phyloP scores from a whole-genome alignment of 1,140 invertebrate genomes.

The Portunus trituberculatus region DNA sequence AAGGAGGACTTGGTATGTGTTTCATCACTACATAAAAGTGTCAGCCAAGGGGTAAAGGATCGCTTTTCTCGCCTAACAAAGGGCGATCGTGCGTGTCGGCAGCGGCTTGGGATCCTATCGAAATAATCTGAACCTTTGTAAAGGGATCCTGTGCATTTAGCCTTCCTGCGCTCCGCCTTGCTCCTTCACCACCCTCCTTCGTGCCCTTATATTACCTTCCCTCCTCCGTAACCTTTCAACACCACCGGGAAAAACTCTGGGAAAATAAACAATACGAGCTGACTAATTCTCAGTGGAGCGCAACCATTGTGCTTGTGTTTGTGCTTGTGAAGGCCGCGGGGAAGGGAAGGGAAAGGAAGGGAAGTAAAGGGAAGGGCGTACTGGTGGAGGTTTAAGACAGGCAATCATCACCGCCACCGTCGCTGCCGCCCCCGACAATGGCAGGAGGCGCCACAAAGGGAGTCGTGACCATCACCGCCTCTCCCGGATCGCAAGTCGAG shows the following conservation, averaged over 20 bases:
- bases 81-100: conserved; percentile 55
- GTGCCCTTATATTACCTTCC: neutral
- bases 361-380: neutral
- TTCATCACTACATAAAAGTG: conserved; percentile 45
- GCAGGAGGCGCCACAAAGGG: conserved; percentile 41
- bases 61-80: conserved; percentile 44
- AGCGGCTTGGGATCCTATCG: conserved; percentile 40
- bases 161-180: neutral
- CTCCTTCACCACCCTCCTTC: neutral
- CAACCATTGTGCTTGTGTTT: too few relatives aligned
- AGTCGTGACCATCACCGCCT: conserved; percentile 50
- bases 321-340: neutral
- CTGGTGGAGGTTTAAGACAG: neutral
- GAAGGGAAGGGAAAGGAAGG: neutral
- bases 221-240: neutral
- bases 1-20: neutral
- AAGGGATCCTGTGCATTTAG: conserved; percentile 36
- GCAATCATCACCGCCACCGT: neutral
- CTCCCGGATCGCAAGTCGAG: conserved; percentile 25
- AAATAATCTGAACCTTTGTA: conserved; percentile 61
- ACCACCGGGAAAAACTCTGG: neutral
- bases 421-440: neutral
- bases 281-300: too few relatives aligned
- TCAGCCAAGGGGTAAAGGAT: conserved; percentile 46
- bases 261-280: neutral